These are phyloP conservation scores for Catostylus mosaicus DNA, from an alignment of 30 jellyfish, hydroid and myxozoan species.

Conservation along the genomic window DNA sequence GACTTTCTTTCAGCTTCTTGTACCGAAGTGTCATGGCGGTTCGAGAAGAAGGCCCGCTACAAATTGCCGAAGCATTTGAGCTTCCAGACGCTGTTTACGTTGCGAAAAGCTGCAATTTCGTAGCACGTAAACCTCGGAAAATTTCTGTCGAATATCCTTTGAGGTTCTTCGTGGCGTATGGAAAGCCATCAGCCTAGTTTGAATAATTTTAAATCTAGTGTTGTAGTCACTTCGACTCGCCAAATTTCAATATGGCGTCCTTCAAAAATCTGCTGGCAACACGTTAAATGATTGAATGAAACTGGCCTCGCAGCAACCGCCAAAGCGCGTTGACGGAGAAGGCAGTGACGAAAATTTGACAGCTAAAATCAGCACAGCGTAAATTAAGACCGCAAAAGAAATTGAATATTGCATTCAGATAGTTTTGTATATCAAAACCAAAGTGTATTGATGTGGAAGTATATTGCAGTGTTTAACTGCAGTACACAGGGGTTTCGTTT, in stretches of 20 bases:
- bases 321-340: not conserved
- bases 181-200: not conserved
- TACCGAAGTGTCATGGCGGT: slow-evolving; percentile 57
- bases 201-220: not conserved
- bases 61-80: slow-evolving; percentile 28
- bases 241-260: slow-evolving; percentile 64
- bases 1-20: slow-evolving; percentile 16
- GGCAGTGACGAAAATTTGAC: no score
- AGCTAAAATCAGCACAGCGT: no score
- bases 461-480: no score
- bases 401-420: no score
- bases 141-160: not conserved
- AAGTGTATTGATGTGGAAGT: no score
- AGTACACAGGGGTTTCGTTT: no score
- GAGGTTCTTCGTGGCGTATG: not conserved
- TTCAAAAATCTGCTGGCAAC: not conserved
- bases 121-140: slow-evolving; percentile 1
- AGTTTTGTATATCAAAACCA: no score
- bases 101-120: slow-evolving; percentile 5
- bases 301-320: slow-evolving; percentile 64
- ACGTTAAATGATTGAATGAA: slow-evolving; percentile 23
- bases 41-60: slow-evolving; percentile 39
- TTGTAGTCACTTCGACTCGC: slow-evolving; percentile 21
- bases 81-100: not conserved
- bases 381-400: no score